Percentiles rank a stretch among this genome's conserved stretches.
Evolutionary conservation across 2,888 invertebrate genomes (phyloP).

Genomic region (Lepas anatifera): DNA sequence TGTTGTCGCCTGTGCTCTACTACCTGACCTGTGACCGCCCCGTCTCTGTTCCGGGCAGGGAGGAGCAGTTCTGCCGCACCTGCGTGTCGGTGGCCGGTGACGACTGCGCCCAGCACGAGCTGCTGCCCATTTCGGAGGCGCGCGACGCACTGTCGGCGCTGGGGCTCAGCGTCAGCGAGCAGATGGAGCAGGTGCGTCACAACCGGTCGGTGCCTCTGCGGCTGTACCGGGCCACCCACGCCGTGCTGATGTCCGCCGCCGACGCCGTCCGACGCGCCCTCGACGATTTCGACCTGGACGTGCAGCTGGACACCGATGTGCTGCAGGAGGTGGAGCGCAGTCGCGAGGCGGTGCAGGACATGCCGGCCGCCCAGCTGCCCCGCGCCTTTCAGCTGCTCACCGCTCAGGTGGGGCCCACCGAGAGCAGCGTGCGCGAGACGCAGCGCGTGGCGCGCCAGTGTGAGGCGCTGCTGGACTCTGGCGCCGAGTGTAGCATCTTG

Average conservation of each 20-base stretch:
- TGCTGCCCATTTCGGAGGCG: background rate
- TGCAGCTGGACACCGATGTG: background rate
- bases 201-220: background rate
- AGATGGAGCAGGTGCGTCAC: background rate
- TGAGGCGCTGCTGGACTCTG: background rate
- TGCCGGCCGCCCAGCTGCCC: background rate
- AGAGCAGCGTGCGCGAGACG: background rate
- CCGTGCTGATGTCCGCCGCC: background rate
- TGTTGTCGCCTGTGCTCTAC: no score
- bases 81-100: background rate
- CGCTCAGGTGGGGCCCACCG: background rate
- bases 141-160: background rate
- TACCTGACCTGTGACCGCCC: no score
- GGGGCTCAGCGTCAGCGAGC: background rate
- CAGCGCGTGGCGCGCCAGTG: background rate
- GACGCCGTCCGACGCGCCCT: background rate
- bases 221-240: background rate
- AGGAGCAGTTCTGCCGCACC: background rate
- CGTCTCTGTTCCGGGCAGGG: background rate
- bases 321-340: background rate
- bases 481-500: background rate
- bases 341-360: background rate
- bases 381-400: background rate
- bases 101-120: background rate
- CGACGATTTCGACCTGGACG: background rate